A percentile compares a stretch with the other conserved stretches of the same genome.
These are phyloP conservation scores for Scaptomyza hsui DNA, from an alignment of 1,140 invertebrate species.

Conservation along the genomic window DNA sequence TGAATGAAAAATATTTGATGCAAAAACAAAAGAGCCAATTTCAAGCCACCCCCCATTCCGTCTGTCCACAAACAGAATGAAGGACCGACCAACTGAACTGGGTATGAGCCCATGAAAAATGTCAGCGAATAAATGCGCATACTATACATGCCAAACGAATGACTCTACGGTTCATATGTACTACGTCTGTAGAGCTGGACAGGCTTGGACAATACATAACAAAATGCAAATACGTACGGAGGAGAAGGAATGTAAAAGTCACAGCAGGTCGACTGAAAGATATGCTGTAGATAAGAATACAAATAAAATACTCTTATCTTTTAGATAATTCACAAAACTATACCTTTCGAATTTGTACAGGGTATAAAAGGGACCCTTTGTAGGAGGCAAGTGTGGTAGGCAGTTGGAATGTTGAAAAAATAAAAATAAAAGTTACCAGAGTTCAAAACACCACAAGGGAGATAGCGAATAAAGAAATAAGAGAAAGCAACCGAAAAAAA, in stretches of 20 bases:
- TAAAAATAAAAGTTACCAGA: slow-evolving; percentile 4
- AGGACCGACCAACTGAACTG: neutral
- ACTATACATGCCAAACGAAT: slow-evolving; percentile 17
- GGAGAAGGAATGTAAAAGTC: slow-evolving; percentile 20
- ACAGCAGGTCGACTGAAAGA: neutral
- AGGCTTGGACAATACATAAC: slow-evolving; percentile 19
- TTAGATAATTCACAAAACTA: too few species aligned
- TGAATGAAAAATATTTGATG: slow-evolving; percentile 83
- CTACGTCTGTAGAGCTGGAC: too few species aligned
- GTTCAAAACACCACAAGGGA: slow-evolving; percentile 19
- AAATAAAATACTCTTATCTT: too few species aligned
- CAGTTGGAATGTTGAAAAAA: slow-evolving; percentile 3
- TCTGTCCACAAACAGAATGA: too few species aligned
- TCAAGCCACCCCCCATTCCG: neutral
- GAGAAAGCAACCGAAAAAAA: slow-evolving; percentile 4
- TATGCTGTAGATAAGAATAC: neutral
- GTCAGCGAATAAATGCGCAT: slow-evolving; percentile 46
- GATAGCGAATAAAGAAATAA: neutral
- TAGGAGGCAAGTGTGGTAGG: neutral
- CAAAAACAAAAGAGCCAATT: slow-evolving; percentile 80
- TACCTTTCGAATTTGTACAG: too few species aligned
- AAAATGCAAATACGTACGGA: slow-evolving; percentile 19
- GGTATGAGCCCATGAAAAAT: slow-evolving; percentile 31
- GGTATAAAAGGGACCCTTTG: neutral
- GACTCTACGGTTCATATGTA: neutral